These are phyloP conservation scores for Agrotis ipsilon DNA, from an alignment of 2,888 invertebrate species.

Conservation along the genomic window DNA sequence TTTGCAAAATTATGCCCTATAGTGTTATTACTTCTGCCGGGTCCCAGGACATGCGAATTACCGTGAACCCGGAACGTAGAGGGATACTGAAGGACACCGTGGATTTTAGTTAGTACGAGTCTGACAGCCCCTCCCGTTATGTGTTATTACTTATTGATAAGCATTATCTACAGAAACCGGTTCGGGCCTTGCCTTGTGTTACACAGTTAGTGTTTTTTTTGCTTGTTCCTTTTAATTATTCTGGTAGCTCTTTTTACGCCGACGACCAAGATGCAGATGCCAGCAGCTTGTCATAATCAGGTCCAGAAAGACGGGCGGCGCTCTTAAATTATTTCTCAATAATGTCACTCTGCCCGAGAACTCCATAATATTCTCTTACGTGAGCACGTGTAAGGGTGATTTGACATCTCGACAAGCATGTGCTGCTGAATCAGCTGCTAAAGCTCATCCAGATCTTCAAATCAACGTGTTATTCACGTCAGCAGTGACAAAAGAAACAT, in stretches of 20 bases:
- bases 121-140: too few relatives aligned
- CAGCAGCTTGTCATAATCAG: constrained; percentile 29
- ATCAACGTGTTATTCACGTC: constrained; percentile 47
- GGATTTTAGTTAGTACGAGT: too few relatives aligned
- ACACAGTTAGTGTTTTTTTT: neutral
- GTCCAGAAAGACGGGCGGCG: constrained; percentile 21
- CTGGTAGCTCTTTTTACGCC: neutral
- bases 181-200: neutral
- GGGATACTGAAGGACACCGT: too few relatives aligned
- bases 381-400: constrained; percentile 45
- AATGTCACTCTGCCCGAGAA: constrained; percentile 15
- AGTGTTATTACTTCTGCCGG: too few relatives aligned
- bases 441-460: constrained; percentile 35
- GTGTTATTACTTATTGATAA: too few relatives aligned
- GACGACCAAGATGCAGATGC: neutral
- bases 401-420: constrained; percentile 50
- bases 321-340: constrained; percentile 5
- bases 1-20: constrained; percentile 4
- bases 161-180: constrained; percentile 4
- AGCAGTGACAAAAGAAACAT: neutral
- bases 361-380: constrained; percentile 55
- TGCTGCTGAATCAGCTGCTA: constrained; percentile 56
- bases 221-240: neutral
- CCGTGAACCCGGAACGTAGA: too few relatives aligned
- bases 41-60: too few relatives aligned